These are phyloP conservation scores for Gryllus longicercus DNA, from an alignment of 2,888 invertebrate genomes.

Conservation along the genomic window DNA sequence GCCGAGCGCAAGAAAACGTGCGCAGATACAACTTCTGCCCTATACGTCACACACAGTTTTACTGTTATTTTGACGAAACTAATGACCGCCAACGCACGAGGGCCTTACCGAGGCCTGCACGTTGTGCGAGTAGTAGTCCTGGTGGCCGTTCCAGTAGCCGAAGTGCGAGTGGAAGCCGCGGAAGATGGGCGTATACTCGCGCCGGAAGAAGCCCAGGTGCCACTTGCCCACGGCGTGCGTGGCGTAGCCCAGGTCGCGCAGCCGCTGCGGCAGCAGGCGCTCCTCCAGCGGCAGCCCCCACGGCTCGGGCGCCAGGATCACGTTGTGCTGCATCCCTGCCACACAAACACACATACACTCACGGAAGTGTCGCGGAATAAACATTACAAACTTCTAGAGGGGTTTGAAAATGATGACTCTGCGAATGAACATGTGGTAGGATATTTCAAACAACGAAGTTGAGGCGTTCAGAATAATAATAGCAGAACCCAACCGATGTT, in stretches of 20 bases:
- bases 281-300: conserved; percentile 67
- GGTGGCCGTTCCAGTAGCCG: conserved; percentile 74
- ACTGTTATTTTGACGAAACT: not conserved
- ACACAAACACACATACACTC: not conserved
- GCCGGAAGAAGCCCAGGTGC: conserved; percentile 77
- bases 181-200: conserved; percentile 66
- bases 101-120: conserved; percentile 50
- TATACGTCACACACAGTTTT: no score
- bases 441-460: no score
- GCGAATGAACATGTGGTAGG: no score
- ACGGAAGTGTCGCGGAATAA: no score
- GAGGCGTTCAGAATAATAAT: no score
- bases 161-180: conserved; percentile 78
- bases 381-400: no score
- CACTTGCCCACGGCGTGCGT: conserved; percentile 88
- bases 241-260: conserved; percentile 64
- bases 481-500: no score
- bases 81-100: conserved; percentile 26
- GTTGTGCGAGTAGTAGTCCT: conserved; percentile 72
- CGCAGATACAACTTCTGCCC: no score
- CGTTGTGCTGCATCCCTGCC: conserved; percentile 67
- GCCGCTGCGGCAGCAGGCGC: conserved; percentile 66
- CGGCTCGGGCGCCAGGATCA: conserved; percentile 64
- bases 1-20: no score
- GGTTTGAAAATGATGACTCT: no score